Base-by-base conservation (phyloP, 2,113 vertebrate genomes). In the Sturnus vulgaris region DNA sequence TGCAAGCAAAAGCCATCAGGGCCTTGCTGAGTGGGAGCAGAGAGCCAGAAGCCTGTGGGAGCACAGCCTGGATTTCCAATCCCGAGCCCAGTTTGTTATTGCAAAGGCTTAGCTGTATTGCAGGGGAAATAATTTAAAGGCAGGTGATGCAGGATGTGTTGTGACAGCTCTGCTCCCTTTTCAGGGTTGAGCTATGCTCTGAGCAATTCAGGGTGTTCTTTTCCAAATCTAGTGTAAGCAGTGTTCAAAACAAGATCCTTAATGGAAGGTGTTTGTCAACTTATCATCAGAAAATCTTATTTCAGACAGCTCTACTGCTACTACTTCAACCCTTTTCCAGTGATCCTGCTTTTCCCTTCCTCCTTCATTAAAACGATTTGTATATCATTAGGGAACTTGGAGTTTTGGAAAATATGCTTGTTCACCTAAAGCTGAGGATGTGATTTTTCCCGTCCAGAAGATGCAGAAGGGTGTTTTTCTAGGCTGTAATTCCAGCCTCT, bases 201-300 rank as follows among this genome's bases (percentile, higher is more conserved):
- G 65, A 88, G 53, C 69, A 21, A 70, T 91, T 97, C 86, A 80
- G 75, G 65, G 78, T 90, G 72, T 88, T 82, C 35, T 77, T 94
- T 97, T 89, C 59, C 57, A 91, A 81, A 85, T 20, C 12, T 2
- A 77, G 37, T 4, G 2, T 81, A 94, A 90, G 71, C 31, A 16
- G 5, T 63, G 49, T 56, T 82, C 86, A 68, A 72, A 76, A 50
- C 28, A 79, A 61, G 90, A 82, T 39, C 83, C 46, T 88, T 86
- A 42, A 55, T n/a, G 63, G 80, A 46, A 61, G 77, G 47, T 93
- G 33, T 88, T 83, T 88, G 73, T 93, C 76, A 52, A 44, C 27
- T 81, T 81, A 57, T 65, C 68, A 4, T 42, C 4, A 18, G 80
- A 52, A 52, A 50, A 12, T 79, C 70, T 92, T 70, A 44, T 59